Base-by-base conservation (phyloP, 2,113 vertebrate genomes). In the Leptobrachium leishanense region DNA sequence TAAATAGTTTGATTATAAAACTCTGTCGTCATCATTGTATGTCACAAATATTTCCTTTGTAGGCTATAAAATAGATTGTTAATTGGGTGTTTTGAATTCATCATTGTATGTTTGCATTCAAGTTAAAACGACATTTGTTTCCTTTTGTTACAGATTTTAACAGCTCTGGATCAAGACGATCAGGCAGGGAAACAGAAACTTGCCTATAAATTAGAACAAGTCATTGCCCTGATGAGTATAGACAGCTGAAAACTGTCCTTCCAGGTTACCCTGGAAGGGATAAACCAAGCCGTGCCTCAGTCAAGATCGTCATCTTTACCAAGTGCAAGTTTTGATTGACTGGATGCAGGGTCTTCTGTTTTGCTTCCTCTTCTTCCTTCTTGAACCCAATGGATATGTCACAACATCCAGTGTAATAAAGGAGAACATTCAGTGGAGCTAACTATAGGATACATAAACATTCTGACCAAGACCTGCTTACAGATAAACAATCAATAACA, bases 231-330 rank as follows among this genome's bases (percentile, higher is more conserved):
- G 93, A 97, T 99, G 97, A 97, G 95, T 92, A 93, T 98, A 94
- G 97, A 98, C 91, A 99, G 97, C 96, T 99, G 98, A 99, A 95
- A 95, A 96, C 95, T 90, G 87, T 94, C 92, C 95, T 96, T 94
- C 96, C 95, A 96, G 95, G 94, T 91, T 90, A 92, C 89, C 91
- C 96, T 97, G 95, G 95, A 95, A 95, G 94, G 93, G 94, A 95
- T 94, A 98, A 96, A 98, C 98, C 98, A 95, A 97, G 96, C 97
- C 94, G 98, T 99, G 98, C 98, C 98, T 98, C 97, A 98, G 94
- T 94, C 94, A 96, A 97, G 94, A 96, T 95, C 92, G 93, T 96
- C 95, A 95, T 93, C 93, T 94, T 93, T 95, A 94, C 92, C 92
- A 94, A 94, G 93, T 94, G 92, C 93, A 93, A 94, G 93, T 93